Conservation (phyloP, 2,888 invertebrate genomes). For the Noctua pronuba region DNA sequence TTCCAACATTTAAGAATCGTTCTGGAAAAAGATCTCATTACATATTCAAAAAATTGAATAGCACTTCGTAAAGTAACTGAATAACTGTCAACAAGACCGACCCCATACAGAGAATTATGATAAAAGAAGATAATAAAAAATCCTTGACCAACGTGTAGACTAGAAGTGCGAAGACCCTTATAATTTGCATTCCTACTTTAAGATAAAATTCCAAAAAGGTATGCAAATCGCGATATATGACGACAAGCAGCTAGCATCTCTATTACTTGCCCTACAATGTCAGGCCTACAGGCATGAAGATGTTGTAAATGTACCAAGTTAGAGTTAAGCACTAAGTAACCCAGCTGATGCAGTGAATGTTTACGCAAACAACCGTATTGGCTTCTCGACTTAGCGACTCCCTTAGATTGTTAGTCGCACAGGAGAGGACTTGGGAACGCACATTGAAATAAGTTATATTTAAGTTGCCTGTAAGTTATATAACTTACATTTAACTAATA, state of each 20-base stretch:
- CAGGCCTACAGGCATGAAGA: conserved; percentile 24
- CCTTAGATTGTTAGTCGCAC: conserved; percentile 75
- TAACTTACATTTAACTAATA: too few species aligned
- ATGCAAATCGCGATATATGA: conserved; percentile 15
- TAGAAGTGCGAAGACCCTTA: not conserved
- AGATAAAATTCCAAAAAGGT: not conserved
- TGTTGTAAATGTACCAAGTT: conserved; percentile 37
- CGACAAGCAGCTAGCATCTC: conserved; percentile 23
- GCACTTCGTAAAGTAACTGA: not conserved
- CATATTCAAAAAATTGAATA: not conserved
- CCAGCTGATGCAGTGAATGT: conserved; percentile 77
- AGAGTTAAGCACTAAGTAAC: conserved; percentile 53
- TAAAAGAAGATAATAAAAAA: conserved; percentile 4
- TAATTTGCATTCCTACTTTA: conserved; percentile 6
- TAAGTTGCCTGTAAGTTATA: not conserved
- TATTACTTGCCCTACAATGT: conserved; percentile 37
- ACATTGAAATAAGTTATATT: not conserved
- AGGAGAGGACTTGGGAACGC: conserved; percentile 71
- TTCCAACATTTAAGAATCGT: not conserved
- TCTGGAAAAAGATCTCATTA: not conserved
- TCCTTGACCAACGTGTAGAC: not conserved
- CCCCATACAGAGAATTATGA: not conserved
- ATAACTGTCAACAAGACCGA: not conserved
- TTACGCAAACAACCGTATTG: conserved; percentile 85
- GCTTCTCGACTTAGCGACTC: conserved; percentile 79